phyloP scores from a whole-genome alignment of 2,888 invertebrate species.

The Steinernema scapterisci region DNA sequence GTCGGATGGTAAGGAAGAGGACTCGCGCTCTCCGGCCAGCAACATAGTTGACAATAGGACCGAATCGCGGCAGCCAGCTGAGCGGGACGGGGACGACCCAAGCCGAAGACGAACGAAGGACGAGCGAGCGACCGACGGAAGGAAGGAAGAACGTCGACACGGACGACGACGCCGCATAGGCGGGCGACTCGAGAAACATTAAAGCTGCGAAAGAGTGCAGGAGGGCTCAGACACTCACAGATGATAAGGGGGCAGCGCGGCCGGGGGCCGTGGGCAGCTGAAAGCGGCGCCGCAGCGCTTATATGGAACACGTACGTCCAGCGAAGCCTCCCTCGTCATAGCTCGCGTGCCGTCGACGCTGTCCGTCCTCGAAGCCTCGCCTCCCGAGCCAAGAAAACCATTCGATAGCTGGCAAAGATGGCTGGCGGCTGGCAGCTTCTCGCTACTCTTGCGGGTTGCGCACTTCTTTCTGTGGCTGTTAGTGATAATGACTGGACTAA shows the following conservation, averaged over 20 bases:
- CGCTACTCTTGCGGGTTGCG: conserved; percentile 7
- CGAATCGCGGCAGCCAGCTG: conserved; percentile 15
- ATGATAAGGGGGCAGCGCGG: conserved; percentile 26
- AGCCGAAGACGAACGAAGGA: no score
- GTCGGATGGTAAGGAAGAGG: conserved; percentile 31
- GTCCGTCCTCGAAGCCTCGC: background rate
- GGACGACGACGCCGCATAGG: background rate
- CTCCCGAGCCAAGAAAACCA: background rate
- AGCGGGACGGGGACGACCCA: conserved; percentile 11
- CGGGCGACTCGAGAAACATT: conserved; percentile 18
- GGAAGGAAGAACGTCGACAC: no score
- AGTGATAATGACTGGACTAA: conserved; percentile 54
- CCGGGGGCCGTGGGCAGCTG: conserved; percentile 4
- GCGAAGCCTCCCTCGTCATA: background rate
- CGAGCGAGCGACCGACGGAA: no score
- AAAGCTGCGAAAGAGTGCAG: conserved; percentile 19
- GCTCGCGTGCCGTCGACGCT: conserved; percentile 21
- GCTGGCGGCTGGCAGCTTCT: conserved; percentile 31
- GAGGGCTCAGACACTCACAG: conserved; percentile 29
- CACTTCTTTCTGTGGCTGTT: conserved; percentile 23
- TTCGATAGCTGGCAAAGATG: conserved; percentile 6
- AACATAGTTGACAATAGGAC: conserved; percentile 23
- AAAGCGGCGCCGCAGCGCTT: conserved; percentile 12
- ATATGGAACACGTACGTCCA: conserved; percentile 7
- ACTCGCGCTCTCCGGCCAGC: conserved; percentile 12